Evolutionary conservation across 2,113 vertebrate species (phyloP), one percentile per base, ranked within the genome.

Genomic region (Toxostoma redivivum): DNA sequence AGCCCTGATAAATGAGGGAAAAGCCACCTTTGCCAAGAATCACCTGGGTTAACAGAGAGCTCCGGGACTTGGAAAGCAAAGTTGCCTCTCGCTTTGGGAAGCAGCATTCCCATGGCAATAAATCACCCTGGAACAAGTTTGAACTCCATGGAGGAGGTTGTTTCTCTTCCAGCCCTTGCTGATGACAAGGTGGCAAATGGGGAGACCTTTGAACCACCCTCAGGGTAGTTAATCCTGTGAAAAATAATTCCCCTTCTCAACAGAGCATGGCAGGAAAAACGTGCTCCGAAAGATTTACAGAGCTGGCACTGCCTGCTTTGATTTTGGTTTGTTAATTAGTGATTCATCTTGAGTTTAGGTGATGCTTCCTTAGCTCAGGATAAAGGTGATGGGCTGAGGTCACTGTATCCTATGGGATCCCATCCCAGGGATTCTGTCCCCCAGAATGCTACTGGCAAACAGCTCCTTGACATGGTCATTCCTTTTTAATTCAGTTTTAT

Each of bases 1-100:
- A 6, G 35, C 1, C 10, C 56, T 97, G 93, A 96, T 90, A 92
- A 97, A 97, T 90, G 97, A 97, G 89, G 60, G 28, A 8, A 53
- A 66, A 12, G 22, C 57, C 94, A 85, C 94, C 92, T 96, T 72
- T 91, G 82, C 70, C 30, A 40, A 90, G 77, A 88, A 94, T 84
- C 92, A 72, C 85, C 15, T 1, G 2, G 80, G 78, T 94, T 96
- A 96, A 97, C 20, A 11, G 86, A 61, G 91, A 97, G 83, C 67
- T 76, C 21, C 10, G 6, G 65, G 69, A 86, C 33, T 1, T 42
- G 33, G 77, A 82, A 65, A 91, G 82, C 51, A 19, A 81, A 85
- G 93, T 53, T 35, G 27, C 94, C 42, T 66, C 92, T 54, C 1
- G 42, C 85, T 86, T 64, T 42, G 88, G 90, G 93, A 17, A 92